Conservation (phyloP, 1,140 invertebrate species). For the Bombus turneri region DNA sequence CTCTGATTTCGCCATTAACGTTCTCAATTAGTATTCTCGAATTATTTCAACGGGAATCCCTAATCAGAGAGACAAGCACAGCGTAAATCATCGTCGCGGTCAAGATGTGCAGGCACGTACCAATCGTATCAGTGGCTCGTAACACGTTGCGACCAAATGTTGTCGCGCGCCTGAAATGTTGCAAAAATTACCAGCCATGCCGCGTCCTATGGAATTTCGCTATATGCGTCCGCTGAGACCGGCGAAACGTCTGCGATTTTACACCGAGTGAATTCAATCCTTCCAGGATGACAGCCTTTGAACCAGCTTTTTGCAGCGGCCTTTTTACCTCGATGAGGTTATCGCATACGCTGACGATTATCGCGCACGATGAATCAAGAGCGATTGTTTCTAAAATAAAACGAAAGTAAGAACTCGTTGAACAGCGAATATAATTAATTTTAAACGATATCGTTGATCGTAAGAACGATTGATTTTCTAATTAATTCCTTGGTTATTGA, state of each 20-base stretch:
- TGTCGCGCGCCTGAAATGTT: slow-evolving; percentile 14
- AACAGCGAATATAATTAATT: neutral
- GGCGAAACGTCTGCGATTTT: too few relatives aligned
- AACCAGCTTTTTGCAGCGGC: neutral
- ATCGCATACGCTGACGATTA: too few relatives aligned
- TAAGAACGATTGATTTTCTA: neutral
- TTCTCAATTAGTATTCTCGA: too few relatives aligned
- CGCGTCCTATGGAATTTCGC: slow-evolving; percentile 19
- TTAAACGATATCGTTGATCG: neutral
- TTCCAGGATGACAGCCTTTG: neutral
- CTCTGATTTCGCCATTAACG: neutral
- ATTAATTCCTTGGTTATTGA: neutral
- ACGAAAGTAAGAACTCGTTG: neutral
- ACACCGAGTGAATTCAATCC: neutral
- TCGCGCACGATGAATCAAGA: too few relatives aligned
- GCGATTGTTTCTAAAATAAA: neutral
- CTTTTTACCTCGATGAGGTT: neutral
- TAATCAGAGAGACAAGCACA: neutral
- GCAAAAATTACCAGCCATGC: slow-evolving; percentile 41
- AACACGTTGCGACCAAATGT: slow-evolving; percentile 55
- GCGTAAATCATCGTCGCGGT: neutral
- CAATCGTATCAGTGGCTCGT: slow-evolving; percentile 17
- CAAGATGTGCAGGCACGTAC: neutral
- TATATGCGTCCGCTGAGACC: neutral
- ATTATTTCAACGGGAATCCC: neutral